Evolutionary conservation across 1,140 invertebrate genomes (phyloP).

Genomic region (Cotesia glomerata): DNA sequence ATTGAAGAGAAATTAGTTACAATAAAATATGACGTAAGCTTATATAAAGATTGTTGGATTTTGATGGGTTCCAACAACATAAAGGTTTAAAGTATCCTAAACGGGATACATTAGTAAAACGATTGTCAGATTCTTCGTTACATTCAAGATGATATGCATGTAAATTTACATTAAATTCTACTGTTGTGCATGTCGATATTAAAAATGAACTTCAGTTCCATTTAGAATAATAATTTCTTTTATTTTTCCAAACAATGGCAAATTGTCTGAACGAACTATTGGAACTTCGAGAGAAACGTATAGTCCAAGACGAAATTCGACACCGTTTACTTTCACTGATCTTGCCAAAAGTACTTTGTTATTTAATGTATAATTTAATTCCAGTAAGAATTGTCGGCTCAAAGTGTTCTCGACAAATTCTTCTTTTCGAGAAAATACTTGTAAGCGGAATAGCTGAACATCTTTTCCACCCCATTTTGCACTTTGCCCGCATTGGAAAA

Average conservation of each 20-base stretch:
- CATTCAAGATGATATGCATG: background rate
- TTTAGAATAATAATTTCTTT: slow-evolving; percentile 12
- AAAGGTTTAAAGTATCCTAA: too few relatives aligned
- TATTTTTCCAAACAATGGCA: slow-evolving; percentile 3
- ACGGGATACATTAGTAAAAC: too few relatives aligned
- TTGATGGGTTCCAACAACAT: too few relatives aligned
- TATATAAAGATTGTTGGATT: too few relatives aligned
- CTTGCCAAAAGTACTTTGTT: too few relatives aligned
- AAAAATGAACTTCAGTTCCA: slow-evolving; percentile 7
- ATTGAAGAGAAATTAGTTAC: too few relatives aligned
- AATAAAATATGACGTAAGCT: too few relatives aligned
- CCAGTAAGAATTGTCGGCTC: background rate
- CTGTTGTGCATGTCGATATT: background rate
- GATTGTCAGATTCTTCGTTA: background rate
- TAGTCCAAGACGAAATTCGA: too few relatives aligned
- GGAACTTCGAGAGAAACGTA: background rate
- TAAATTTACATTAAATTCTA: background rate
- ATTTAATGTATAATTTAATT: too few relatives aligned
- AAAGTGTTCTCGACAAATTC: background rate
- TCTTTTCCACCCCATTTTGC: background rate
- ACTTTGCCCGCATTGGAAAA: background rate
- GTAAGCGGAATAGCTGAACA: background rate
- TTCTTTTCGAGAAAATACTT: background rate
- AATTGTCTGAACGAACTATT: background rate
- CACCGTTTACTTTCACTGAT: too few relatives aligned